A percentile compares a stretch with the other conserved stretches of the same genome.
phyloP scores from a whole-genome alignment of 1,140 invertebrate species.

The Scylla paramamosain region DNA sequence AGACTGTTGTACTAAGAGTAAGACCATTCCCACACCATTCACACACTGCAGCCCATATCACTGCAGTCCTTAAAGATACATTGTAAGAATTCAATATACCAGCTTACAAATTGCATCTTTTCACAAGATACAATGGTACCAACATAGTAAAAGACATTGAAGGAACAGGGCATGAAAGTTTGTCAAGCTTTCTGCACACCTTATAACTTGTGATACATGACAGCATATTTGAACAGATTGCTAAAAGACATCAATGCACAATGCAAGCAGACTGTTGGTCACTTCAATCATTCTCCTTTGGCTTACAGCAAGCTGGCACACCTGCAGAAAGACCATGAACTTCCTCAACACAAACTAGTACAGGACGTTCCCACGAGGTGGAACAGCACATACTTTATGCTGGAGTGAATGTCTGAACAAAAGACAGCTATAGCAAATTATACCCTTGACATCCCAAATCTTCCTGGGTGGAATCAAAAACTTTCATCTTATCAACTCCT shows the following conservation, averaged over 20 bases:
- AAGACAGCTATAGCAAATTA: constrained; percentile 72
- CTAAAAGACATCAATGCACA: constrained; percentile 64
- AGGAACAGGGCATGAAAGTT: constrained; percentile 33
- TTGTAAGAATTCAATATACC: constrained; percentile 66
- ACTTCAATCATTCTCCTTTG: constrained; percentile 56
- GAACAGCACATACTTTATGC: constrained; percentile 78
- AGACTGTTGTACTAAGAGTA: constrained; percentile 70
- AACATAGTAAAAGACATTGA: constrained; percentile 44
- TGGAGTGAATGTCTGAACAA: constrained; percentile 74
- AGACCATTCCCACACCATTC: constrained; percentile 67
- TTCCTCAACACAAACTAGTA: constrained; percentile 76
- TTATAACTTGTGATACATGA: constrained; percentile 65
- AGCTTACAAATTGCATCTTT: constrained; percentile 49
- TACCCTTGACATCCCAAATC: constrained; percentile 7
- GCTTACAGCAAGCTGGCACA: constrained; percentile 63
- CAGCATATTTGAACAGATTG: constrained; percentile 50
- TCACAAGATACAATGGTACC: constrained; percentile 62
- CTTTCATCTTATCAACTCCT: too few species aligned
- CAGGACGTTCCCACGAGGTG: constrained; percentile 78
- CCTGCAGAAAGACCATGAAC: constrained; percentile 72
- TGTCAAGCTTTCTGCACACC: constrained; percentile 65
- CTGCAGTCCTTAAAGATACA: constrained; percentile 64
- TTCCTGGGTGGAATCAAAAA: neutral
- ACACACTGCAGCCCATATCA: constrained; percentile 72
- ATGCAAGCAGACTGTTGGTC: constrained; percentile 48